Conservation (phyloP, 2,797 vertebrate genomes). For the Phrynocephalus forsythii region DNA sequence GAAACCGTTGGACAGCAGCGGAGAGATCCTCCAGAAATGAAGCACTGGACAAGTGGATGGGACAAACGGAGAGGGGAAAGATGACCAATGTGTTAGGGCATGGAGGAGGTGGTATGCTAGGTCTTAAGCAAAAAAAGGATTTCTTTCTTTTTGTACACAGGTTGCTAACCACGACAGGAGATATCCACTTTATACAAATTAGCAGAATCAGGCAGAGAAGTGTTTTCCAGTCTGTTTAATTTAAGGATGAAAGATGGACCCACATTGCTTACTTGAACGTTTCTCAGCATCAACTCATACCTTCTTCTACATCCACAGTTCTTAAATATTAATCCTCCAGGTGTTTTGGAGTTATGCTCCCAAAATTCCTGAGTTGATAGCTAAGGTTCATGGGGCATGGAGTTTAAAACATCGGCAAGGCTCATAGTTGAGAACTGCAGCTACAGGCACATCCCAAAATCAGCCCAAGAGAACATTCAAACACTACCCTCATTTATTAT, state of each 20-base stretch:
- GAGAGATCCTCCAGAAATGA: slow-evolving; percentile 44
- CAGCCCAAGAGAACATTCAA: no score
- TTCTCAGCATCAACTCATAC: not conserved
- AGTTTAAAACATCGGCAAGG: no score
- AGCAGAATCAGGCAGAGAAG: not conserved
- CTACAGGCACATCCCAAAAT: no score
- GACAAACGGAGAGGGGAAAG: slow-evolving; percentile 12
- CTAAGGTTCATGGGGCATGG: no score
- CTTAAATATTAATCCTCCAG: no score
- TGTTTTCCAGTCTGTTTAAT: not conserved
- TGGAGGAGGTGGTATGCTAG: not conserved
- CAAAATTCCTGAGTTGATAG: no score
- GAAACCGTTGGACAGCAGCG: slow-evolving; percentile 16
- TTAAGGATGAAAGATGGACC: not conserved
- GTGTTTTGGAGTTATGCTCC: no score
- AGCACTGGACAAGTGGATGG: slow-evolving; percentile 42
- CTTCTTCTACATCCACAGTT: not conserved
- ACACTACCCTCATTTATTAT: no score
- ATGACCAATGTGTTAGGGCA: slow-evolving; percentile 8
- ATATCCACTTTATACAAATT: not conserved
- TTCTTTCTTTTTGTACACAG: not conserved
- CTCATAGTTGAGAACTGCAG: no score
- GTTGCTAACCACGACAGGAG: not conserved
- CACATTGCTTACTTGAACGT: no score
- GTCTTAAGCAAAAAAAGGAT: no score